Conservation (phyloP, 2,888 invertebrate species). For the Osedax fenrisi region DNA sequence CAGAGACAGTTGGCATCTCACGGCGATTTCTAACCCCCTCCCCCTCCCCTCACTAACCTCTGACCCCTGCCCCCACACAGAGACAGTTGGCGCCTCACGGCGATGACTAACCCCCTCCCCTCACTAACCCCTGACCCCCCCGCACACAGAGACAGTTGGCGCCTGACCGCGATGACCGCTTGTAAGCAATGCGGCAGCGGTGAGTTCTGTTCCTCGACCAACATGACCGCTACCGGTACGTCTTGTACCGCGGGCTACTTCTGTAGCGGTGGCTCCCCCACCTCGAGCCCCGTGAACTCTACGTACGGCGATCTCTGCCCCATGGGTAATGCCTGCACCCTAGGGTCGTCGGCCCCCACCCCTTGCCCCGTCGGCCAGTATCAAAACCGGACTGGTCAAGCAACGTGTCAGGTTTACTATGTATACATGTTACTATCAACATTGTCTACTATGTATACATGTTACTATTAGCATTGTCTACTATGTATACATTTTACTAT, state of each 20-base stretch:
- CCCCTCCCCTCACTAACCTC: too few relatives aligned
- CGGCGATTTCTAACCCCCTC: too few relatives aligned
- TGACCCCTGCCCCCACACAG: conserved; percentile 23
- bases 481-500: too few relatives aligned
- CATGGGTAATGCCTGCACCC: conserved; percentile 43
- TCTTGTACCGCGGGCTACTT: conserved; percentile 43
- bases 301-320: conserved; percentile 46
- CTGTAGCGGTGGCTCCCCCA: conserved; percentile 41
- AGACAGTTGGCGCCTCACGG: conserved; percentile 19
- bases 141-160: conserved; percentile 33
- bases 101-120: too few relatives aligned
- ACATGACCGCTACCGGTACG: conserved; percentile 40
- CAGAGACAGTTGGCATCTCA: too few relatives aligned
- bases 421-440: too few relatives aligned
- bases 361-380: conserved; percentile 40
- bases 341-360: conserved; percentile 38
- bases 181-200: conserved; percentile 42
- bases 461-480: too few relatives aligned
- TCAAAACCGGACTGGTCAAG: conserved; percentile 38
- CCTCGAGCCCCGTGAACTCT: conserved; percentile 40
- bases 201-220: conserved; percentile 42
- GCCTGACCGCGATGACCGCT: conserved; percentile 26
- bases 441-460: too few relatives aligned
- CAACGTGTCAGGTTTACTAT: conserved; percentile 39
- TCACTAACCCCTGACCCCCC: background rate